Evolutionary conservation across 2,888 invertebrate species (phyloP), one percentile per base, ranked within the genome.

Genomic region (Melinaea marsaeus): DNA sequence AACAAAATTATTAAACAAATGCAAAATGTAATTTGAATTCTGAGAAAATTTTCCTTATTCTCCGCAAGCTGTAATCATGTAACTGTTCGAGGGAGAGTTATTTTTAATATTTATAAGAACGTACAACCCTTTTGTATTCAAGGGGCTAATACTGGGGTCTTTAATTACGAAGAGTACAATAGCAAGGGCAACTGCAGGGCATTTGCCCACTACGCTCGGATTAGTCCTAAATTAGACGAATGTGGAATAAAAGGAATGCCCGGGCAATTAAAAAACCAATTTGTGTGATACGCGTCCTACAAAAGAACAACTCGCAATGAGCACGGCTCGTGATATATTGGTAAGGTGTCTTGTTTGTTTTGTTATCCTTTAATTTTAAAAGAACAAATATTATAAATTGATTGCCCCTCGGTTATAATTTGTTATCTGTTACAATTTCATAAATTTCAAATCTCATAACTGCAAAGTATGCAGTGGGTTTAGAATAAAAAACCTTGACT

Each of bases 181-280:
- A 66, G 69, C 63, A 66, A 71, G 71, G 73, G 72, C 68, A 66
- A 72, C 67, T 69, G 69, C 71, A 70, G 71, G 74, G 75, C 73
- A 69, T 68, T 63, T 66, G 67, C 65, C 67, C 64, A 71, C 69
- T 69, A 71, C 65, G 71, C 65, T 70, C 61, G 72, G 74, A 75
- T 75, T 75, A 74, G 70, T 71, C 72, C 72, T 72, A 75, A 75
- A 75, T 75, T 72, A 71, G 79, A 79, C 72, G 78, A 77, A 78
- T 78, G 81, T 80, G 80, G 79, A 77, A 78, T 75, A 79, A 76
- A 79, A 77, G 74, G 75, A 76, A 77, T 72, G 75, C 71, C 71
- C 75, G 74, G 75, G 78, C 84, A 85, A 85, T 85, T 85, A 85
- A 85, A 85, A 85, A 85, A 79, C 75, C 79, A 84, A 85, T 83